phyloP scores from a whole-genome alignment of 2,113 vertebrate species.

The Mesoclemmys tuberculata region DNA sequence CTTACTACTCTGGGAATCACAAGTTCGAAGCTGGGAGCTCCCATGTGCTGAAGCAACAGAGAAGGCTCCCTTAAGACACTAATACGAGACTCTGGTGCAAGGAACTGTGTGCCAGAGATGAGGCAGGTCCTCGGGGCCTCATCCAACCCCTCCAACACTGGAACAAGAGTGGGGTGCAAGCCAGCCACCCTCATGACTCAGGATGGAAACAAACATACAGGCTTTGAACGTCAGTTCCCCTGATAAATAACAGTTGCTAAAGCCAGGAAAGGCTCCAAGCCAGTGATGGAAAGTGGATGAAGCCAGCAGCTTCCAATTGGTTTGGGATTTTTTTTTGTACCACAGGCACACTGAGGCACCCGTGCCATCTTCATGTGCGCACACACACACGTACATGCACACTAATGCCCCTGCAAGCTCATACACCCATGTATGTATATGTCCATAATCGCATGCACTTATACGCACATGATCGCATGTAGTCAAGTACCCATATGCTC shows the following conservation, averaged over 20 bases:
- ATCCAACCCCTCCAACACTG: constrained; percentile 24
- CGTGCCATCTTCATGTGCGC: rapidly evolving
- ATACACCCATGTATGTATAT: background rate
- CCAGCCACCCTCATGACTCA: background rate
- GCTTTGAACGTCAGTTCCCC: background rate
- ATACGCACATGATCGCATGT: background rate
- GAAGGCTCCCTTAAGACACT: constrained; percentile 35
- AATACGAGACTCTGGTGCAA: constrained; percentile 48
- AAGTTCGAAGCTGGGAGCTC: constrained; percentile 51
- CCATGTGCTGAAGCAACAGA: constrained; percentile 41
- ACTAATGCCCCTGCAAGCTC: background rate
- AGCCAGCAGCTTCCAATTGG: background rate
- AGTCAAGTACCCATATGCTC: background rate
- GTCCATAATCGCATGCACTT: background rate
- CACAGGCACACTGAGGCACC: background rate
- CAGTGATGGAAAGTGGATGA: background rate
- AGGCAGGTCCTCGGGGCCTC: constrained; percentile 32
- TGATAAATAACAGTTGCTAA: background rate
- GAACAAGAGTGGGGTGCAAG: constrained; percentile 46
- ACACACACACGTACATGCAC: background rate
- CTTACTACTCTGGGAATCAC: constrained; percentile 4
- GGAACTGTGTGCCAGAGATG: constrained; percentile 34
- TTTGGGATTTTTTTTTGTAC: background rate
- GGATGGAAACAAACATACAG: constrained; percentile 6
- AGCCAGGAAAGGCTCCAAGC: background rate